Evolutionary conservation across 2,113 vertebrate species (phyloP).

Genomic region (Gopherus evgoodei): DNA sequence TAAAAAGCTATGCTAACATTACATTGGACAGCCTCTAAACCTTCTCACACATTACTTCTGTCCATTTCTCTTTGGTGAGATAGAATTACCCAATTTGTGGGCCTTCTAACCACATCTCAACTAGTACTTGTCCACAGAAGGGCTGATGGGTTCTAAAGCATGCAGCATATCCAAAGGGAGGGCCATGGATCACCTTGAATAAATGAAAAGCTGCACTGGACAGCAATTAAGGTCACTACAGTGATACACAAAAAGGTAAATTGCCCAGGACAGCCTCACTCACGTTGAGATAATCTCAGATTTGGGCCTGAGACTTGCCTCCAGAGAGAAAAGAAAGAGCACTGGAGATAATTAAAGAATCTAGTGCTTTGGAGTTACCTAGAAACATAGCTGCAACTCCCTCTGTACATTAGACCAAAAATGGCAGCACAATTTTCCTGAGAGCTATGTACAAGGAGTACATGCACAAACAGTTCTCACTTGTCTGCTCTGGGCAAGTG

Average conservation of each 20-base stretch:
- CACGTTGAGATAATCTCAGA: neutral
- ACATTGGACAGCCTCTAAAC: neutral
- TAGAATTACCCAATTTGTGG: neutral
- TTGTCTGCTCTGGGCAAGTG: neutral
- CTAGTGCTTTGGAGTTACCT: neutral
- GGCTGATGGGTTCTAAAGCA: neutral
- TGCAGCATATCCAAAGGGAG: neutral
- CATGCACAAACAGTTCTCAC: neutral
- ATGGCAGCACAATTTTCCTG: neutral
- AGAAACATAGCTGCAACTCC: neutral
- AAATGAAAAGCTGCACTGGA: neutral
- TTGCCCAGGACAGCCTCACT: neutral
- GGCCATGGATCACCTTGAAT: neutral
- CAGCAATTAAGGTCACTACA: neutral
- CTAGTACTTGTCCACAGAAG: neutral
- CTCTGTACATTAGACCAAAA: neutral
- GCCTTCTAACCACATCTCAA: neutral
- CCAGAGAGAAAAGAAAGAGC: neutral
- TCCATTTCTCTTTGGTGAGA: neutral
- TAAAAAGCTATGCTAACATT: neutral
- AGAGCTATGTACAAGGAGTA: neutral
- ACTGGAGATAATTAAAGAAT: neutral
- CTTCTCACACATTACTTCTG: neutral
- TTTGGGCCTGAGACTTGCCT: neutral
- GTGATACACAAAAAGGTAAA: neutral